These are phyloP conservation scores for Tinea semifulvella DNA, from an alignment of 2,888 invertebrate genomes.

Conservation along the genomic window DNA sequence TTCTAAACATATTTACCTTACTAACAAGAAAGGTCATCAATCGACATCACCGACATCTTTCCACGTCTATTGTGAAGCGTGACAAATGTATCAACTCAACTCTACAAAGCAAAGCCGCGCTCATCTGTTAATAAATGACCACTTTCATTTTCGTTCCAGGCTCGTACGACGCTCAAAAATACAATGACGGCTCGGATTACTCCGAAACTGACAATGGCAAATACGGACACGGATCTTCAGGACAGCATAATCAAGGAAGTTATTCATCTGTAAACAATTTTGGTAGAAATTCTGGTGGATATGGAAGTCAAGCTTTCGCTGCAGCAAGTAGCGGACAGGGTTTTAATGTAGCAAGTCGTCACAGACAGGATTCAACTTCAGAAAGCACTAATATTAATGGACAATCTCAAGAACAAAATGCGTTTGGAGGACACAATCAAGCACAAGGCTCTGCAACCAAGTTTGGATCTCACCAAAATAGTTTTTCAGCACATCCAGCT, in stretches of 20 bases:
- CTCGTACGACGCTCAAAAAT: constrained; percentile 52
- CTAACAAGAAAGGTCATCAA: constrained; percentile 14
- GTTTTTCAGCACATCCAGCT: not conserved
- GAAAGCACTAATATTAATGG: not conserved
- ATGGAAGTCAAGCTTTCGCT: constrained; percentile 1
- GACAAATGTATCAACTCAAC: constrained; percentile 41
- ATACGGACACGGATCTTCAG: constrained; percentile 27
- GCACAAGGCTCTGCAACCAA: not conserved
- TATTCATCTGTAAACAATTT: constrained; percentile 27
- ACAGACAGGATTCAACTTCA: not conserved
- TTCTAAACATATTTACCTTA: constrained; percentile 12
- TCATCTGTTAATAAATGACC: constrained; percentile 42
- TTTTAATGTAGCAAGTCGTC: not conserved
- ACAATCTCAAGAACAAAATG: not conserved
- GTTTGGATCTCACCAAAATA: not conserved
- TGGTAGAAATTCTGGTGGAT: constrained; percentile 29
- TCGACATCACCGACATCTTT: constrained; percentile 17
- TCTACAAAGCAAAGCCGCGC: constrained; percentile 21
- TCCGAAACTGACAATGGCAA: constrained; percentile 31
- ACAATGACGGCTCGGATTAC: constrained; percentile 49
- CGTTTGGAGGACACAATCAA: not conserved
- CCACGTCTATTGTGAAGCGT: constrained; percentile 35
- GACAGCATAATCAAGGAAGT: constrained; percentile 1
- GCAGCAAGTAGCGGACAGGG: not conserved
- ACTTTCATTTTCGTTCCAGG: constrained; percentile 62